Evolutionary conservation across 2,888 invertebrate species (phyloP), one percentile per base, ranked within the genome.

Genomic region (Cloeon dipterum): DNA sequence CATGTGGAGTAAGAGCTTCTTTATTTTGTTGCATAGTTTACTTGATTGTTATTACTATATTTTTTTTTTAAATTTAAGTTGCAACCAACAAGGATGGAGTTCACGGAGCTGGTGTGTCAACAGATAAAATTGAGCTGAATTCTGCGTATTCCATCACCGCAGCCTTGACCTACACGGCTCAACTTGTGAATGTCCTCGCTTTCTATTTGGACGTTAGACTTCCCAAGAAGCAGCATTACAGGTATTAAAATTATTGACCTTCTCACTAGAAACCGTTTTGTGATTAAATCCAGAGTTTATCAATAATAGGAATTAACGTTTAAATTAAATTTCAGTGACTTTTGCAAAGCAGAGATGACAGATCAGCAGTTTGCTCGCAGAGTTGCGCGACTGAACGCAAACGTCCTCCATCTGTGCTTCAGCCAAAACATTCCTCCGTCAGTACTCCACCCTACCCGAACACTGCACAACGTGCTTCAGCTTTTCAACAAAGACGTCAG

Each of bases 81-180:
- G 59, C 65, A 38, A 61, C 65, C 45, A 66, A 65, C 48, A 65
- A 62, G 47, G 66, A 67, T 46, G 57, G 58, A 29, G 56, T 51
- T 4, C 57, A 58, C 36, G 55, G 58, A 32, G 59, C 61, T 17
- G 59, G 60, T 44, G 66, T 62, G 44, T n/a, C n/a, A n/a, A 61
- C 63, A 40, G 59, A 62, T 44, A 58, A 63, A 40, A 63, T 67
- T 13, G 68, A 69, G 48, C 65, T 65, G 44, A 72, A 76, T 52
- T 68, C 72, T 45, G 71, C 74, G 32, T 74, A 73, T 50, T 71
- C 71, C 43, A 76, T 76, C 45, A 70, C 68, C 53, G 85, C 76
- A 43, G 89, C 82, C 37, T 67, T 91, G 32, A 75, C 78, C 29
- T 82, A 86, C 53, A 74, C 79, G 26, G 75, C 86, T 39, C 91